Conservation (phyloP, 2,888 invertebrate genomes). For the Pristionchus exspectatus region DNA sequence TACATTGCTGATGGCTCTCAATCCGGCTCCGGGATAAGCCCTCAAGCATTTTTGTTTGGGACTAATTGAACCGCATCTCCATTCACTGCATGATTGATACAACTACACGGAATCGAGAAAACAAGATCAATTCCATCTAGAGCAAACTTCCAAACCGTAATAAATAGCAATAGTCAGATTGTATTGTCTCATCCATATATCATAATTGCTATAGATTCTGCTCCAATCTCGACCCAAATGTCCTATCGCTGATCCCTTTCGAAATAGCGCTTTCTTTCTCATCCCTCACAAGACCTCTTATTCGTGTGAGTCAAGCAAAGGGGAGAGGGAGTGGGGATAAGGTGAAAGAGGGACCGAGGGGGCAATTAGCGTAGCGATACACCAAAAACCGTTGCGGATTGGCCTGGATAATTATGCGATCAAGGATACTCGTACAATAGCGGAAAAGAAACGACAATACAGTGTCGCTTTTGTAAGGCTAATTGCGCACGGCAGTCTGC, state of each 20-base stretch:
- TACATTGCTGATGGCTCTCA: not conserved
- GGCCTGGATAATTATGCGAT: constrained; percentile 21
- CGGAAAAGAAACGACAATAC: not conserved
- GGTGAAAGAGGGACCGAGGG: not conserved
- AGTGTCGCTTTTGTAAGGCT: not conserved
- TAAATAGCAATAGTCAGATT: not conserved
- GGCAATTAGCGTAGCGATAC: constrained; percentile 33
- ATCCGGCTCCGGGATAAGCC: not conserved
- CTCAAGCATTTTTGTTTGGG: not conserved
- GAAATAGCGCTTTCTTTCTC: not conserved
- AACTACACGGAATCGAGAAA: not conserved
- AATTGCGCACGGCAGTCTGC: too few species aligned
- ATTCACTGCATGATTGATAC: too few species aligned
- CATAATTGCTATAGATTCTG: not conserved
- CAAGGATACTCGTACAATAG: constrained; percentile 6
- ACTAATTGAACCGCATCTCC: not conserved
- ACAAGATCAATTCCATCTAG: not conserved
- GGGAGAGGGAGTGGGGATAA: not conserved
- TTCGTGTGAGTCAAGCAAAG: not conserved
- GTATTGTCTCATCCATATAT: not conserved
- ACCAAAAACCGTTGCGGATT: not conserved
- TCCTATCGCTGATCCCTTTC: constrained; percentile 18
- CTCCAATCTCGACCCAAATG: not conserved
- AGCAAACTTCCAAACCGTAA: too few species aligned
- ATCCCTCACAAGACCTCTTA: not conserved